These are phyloP conservation scores for Petrocephalus schoutedeni DNA, from an alignment of 2,797 vertebrate species.

Conservation along the genomic window DNA sequence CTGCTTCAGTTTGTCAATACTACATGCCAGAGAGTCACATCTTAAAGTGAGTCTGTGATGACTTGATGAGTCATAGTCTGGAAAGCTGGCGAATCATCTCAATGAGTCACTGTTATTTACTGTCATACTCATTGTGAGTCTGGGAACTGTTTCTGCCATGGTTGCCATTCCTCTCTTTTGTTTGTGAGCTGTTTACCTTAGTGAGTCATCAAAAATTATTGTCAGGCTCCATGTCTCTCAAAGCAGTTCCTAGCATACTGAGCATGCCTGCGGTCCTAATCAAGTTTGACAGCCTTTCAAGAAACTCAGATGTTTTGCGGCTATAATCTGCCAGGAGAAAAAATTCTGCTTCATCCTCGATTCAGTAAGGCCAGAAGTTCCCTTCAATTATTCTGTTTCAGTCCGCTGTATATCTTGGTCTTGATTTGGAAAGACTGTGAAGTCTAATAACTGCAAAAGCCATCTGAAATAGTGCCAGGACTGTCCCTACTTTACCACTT, in stretches of 20 bases:
- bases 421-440: background rate
- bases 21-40: background rate
- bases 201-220: background rate
- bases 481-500: background rate
- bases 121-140: background rate
- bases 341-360: background rate
- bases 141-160: background rate
- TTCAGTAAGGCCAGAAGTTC: background rate
- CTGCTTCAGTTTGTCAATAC: background rate
- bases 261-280: background rate
- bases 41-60: background rate
- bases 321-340: background rate
- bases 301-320: background rate
- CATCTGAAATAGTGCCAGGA: background rate
- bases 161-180: background rate
- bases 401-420: background rate
- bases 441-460: background rate
- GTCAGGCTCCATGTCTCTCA: background rate
- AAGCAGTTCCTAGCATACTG: background rate
- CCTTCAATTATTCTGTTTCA: background rate
- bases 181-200: background rate
- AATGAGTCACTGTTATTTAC: background rate
- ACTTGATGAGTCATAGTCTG: background rate
- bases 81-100: background rate
- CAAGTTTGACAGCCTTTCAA: constrained; percentile 1